A percentile compares a stretch with the other conserved stretches of the same genome.
These are phyloP conservation scores for Atrichornis clamosus DNA, from an alignment of 2,113 vertebrate genomes.

Conservation along the genomic window DNA sequence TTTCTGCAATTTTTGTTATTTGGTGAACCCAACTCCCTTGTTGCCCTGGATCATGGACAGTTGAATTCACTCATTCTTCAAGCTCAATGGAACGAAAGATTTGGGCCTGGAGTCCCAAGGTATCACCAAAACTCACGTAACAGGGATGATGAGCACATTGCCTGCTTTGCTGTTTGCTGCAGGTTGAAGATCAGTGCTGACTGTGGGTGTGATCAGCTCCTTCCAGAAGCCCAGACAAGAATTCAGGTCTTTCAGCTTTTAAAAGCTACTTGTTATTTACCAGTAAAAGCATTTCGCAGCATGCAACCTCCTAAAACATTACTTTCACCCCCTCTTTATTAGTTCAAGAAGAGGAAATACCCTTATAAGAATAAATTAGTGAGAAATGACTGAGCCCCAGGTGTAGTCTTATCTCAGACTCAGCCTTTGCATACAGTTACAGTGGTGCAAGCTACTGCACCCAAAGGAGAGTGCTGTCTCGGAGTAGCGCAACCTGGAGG, in stretches of 20 bases:
- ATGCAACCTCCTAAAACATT: neutral
- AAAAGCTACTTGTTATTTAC: neutral
- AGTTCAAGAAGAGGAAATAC: neutral
- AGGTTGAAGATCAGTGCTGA: neutral
- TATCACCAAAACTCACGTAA: fast-evolving
- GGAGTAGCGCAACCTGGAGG: neutral
- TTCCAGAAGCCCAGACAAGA: neutral
- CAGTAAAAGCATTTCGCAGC: neutral
- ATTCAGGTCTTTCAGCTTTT: neutral
- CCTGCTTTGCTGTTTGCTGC: neutral
- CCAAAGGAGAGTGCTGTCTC: neutral
- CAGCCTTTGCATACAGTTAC: neutral
- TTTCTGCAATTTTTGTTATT: neutral
- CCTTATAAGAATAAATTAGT: neutral
- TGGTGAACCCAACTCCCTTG: neutral
- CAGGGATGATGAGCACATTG: neutral
- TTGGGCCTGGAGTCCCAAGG: fast-evolving
- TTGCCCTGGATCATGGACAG: neutral
- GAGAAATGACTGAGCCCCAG: neutral
- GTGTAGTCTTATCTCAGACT: neutral
- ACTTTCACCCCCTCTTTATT: neutral
- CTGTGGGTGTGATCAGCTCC: neutral
- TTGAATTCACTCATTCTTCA: neutral
- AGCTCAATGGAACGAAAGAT: neutral
- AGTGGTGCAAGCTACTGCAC: fast-evolving